Evolutionary conservation across 2,113 vertebrate genomes (phyloP), one percentile per base, ranked within the genome.

Genomic region (Pungitius pungitius): DNA sequence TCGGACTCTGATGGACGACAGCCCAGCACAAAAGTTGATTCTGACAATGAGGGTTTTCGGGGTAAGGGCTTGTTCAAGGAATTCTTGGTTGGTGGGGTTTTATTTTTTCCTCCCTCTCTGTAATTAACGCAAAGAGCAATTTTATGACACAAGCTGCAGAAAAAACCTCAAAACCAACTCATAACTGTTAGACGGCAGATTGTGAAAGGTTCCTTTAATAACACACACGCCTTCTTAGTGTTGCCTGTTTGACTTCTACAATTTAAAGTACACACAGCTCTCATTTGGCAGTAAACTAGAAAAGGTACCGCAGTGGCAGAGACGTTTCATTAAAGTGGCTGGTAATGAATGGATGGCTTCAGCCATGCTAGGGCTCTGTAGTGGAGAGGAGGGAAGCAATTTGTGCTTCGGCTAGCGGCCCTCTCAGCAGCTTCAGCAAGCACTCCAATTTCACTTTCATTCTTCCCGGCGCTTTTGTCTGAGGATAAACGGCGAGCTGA

Each of bases 301-400:
- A 81, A 82, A 78, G 78, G 76, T 64, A 67, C 80, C 60, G 83
- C 81, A 77, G 86, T 77, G 75, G 78, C 77, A 74, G 84, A 75
- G 77, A 87, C 75, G 73, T 78, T 78, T 83, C 63, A 54, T 57
- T 52, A 67, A 83, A 78, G 81, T 81, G 74, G 74, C 77, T 67
- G 73, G 73, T 86, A 89, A 90, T 89, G 86, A 87, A 90, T 83
- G 87, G 75, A 82, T 82, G 73, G 79, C 74, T 82, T 85, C 85
- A 67, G 69, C 78, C 84, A 78, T 86, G 87, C 88, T 82, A 77
- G 85, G 65, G 72, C 62, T 80, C 79, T 73, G 67, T 77, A 59
- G 84, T 51, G 60, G 64, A 83, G 80, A 83, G 70, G 83, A 80
- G 87, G 75, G 80, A 84, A 85, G 90, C 86, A 86, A 89, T 91